Evolutionary conservation across 2,888 invertebrate species (phyloP), one percentile per base, ranked within the genome.

Genomic region (Drosophila anomelani): DNA sequence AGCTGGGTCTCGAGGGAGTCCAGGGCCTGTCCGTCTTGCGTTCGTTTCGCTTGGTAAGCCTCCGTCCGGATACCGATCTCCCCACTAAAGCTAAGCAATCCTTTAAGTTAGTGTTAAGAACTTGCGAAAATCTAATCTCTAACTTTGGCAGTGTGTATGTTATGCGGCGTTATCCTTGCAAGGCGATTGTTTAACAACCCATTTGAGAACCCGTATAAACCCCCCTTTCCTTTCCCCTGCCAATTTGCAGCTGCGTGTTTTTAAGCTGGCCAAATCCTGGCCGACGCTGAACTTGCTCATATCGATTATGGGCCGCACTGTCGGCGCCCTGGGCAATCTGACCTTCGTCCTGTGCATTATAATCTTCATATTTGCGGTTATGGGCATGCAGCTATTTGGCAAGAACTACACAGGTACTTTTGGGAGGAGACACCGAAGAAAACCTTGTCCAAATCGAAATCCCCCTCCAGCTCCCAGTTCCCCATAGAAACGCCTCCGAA

Each of bases 201-300:
- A 26, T 26, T 46, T 36, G 3, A 39, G 3, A 39, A 23, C 15
- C 43, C 51, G 36, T 51, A 20, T 34, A 1, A 15, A 51, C 2
- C 12, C 43, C 53, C 51, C 29, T 26, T 38, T 49, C 36, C 43
- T 53, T 49, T 43, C 47, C 51, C 57, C 75, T 70, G 79, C 74
- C 88, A 80, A 78, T 79, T 90, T 90, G 77, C 90, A 99, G 99
- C 95, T 99, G 93, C 96, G 99, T 95, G 98, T 99, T 92, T 99
- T 99, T 95, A 99, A 99, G 95, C 95, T 99, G 94, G 99, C 99
- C 91, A 99, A 99, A 94, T 98, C 98, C 82, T 99, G 99, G 99
- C 98, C 98, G 92, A 99, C 98, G 89, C 95, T 99, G 93, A 99
- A 99, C 95, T 95, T 98, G 94, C 95, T 99, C 92, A 98, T 99